Evolutionary conservation across 2,113 vertebrate species (phyloP).

Genomic region (pig (Sus scrofa)): T2T-Sscrofa CM000816.6:6082001-6082500

Average conservation of each 20-base stretch:
- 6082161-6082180: neutral
- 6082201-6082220: neutral
- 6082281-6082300: neutral
- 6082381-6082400: too few relatives aligned
- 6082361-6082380: too few relatives aligned
- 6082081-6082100: too few relatives aligned
- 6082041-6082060: neutral
- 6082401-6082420: too few relatives aligned
- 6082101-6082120: neutral
- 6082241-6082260: neutral
- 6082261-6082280: neutral
- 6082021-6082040: neutral
- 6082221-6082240: neutral
- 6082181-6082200: neutral
- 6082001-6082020: neutral
- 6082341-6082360: too few relatives aligned
- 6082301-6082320: too few relatives aligned
- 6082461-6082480: too few relatives aligned
- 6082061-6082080: neutral
- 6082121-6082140: neutral
- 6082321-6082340: too few relatives aligned
- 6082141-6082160: neutral
- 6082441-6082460: too few relatives aligned
- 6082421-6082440: too few relatives aligned
- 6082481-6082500: too few relatives aligned